phyloP scores from a whole-genome alignment of 2,888 invertebrate genomes.

The Steinernema carpocapsae region DNA sequence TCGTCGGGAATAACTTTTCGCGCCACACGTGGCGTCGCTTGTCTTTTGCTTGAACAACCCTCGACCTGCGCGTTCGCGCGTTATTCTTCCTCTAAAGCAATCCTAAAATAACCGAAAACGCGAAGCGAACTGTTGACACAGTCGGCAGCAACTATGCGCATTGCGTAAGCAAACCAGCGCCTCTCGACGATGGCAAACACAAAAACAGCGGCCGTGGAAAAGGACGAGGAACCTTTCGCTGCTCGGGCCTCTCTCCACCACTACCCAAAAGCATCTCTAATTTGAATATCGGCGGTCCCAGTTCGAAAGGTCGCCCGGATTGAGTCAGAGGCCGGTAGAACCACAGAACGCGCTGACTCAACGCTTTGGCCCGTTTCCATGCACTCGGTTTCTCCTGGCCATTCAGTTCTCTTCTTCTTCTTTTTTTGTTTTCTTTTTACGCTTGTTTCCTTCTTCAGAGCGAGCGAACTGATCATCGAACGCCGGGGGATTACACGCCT shows the following conservation, averaged over 20 bases:
- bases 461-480: not conserved
- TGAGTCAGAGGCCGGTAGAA: not conserved
- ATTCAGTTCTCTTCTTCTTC: not conserved
- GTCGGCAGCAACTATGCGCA: slow-evolving; percentile 9
- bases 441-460: not conserved
- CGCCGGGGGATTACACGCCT: slow-evolving; percentile 4
- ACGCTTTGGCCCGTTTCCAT: not conserved
- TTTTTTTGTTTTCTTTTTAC: not conserved
- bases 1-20: not conserved
- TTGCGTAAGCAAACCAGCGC: slow-evolving; percentile 10
- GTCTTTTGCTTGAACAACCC: not conserved
- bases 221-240: slow-evolving; percentile 15
- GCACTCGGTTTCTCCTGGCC: not conserved
- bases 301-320: slow-evolving; percentile 18
- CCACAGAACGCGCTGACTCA: no score
- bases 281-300: slow-evolving; percentile 28
- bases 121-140: slow-evolving; percentile 18
- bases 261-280: not conserved
- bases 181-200: slow-evolving; percentile 23
- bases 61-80: not conserved
- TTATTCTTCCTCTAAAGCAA: not conserved
- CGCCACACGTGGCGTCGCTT: not conserved
- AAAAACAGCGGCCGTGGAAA: slow-evolving; percentile 30
- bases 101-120: slow-evolving; percentile 1
- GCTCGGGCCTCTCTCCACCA: not conserved